Base-by-base conservation (phyloP, 2,113 vertebrate genomes). In the Aleadryas rufinucha region DNA sequence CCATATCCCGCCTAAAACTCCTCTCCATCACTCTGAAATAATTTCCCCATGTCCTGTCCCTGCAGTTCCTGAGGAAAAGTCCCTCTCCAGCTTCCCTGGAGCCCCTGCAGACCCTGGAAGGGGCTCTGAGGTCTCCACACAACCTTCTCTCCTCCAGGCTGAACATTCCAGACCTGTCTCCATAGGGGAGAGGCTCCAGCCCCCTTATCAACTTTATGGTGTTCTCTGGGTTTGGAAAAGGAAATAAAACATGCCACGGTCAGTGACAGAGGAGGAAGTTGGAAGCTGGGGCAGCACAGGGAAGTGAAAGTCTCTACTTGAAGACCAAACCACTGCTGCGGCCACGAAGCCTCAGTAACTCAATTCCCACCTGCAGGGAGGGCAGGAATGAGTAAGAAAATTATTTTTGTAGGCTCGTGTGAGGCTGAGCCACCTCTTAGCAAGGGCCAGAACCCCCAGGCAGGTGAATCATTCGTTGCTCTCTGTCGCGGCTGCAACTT, bases 161-260 rank as follows among this genome's bases (percentile, higher is more conserved):
- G 15, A 33, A 3, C n/a, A 35, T 56, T 41, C 23, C 47, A 47
- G 47, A 2, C 33, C 53, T 30, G 24, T 10, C 2, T 45, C 33
- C 33, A 7, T 0, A 15, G 13, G 37, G 28, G 3, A 74, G 8
- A 13, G 7, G 19, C 33, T 68, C 45, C 35, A 50, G 17, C 4
- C 35, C 35, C 37, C 11, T 39, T 5, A 23, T 13, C 20, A 3
- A 2, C 19, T 15, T 18, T 0, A 8, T 13, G 10, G 10, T 24
- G 24, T 26, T 33, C 16, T n/a, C 31, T 27, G 39, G n/a, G 1
- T 30, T 69, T 22, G 37, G 49, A 47, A 47, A 23, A 80, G 28
- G 76, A 72, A 84, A 57, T 11, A 28, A 80, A 89, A n/a, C 0
- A 1, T 24, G n/a, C 49, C 23, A 1, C 1, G 28, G 18, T 1